A percentile compares a stretch with the other conserved stretches of the same genome.
These are phyloP conservation scores for Chiridota heheva DNA, from an alignment of 35 echinoderm and acorn worm genomes.

Conservation along the genomic window DNA sequence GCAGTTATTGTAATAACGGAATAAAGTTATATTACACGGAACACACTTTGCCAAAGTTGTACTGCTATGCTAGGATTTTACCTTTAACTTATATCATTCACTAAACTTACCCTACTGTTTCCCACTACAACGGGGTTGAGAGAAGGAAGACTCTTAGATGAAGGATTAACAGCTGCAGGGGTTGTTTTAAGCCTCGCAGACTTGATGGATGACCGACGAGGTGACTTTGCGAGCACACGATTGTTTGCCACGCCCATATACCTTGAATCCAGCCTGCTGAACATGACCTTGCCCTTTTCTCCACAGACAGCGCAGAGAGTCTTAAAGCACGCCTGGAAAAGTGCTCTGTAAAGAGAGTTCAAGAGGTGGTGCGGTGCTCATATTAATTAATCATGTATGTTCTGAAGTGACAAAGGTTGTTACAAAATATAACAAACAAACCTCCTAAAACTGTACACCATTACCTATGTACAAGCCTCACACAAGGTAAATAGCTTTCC, in stretches of 20 bases:
- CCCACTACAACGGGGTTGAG: slow-evolving; percentile 76
- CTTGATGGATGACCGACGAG: slow-evolving; percentile 59
- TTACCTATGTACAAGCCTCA: too few relatives aligned
- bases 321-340: slow-evolving; percentile 54
- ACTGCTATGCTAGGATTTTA: too few relatives aligned
- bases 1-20: too few relatives aligned
- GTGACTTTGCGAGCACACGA: slow-evolving; percentile 35
- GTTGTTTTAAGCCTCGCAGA: slow-evolving; percentile 61
- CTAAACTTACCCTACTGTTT: slow-evolving; percentile 70
- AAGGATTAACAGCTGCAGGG: slow-evolving; percentile 36
- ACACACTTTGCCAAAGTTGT: too few relatives aligned
- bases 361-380: background rate
- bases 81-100: too few relatives aligned
- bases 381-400: too few relatives aligned
- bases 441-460: too few relatives aligned
- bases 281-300: slow-evolving; percentile 85
- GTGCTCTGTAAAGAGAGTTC: slow-evolving; percentile 24
- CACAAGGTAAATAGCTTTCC: too few relatives aligned
- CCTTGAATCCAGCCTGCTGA: slow-evolving; percentile 64
- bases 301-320: slow-evolving; percentile 72
- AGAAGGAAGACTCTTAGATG: slow-evolving; percentile 57
- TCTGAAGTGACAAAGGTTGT: too few relatives aligned
- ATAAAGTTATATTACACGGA: too few relatives aligned
- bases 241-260: slow-evolving; percentile 72
- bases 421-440: too few relatives aligned